These are phyloP conservation scores for Catocala nupta DNA, from an alignment of 2,888 invertebrate species.

Conservation along the genomic window DNA sequence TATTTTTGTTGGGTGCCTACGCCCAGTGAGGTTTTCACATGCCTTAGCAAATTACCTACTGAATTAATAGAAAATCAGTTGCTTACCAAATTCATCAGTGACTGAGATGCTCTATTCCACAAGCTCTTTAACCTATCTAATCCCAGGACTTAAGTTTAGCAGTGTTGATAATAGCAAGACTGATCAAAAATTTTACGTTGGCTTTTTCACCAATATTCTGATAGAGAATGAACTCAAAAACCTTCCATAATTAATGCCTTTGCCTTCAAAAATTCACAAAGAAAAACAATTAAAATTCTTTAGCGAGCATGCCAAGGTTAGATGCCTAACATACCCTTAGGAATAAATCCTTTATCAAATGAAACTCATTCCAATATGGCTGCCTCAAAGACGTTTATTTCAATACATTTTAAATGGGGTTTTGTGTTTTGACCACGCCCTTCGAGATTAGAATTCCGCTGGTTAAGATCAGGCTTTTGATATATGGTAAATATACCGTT, in stretches of 20 bases:
- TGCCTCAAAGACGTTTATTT: constrained; percentile 45
- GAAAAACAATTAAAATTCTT: constrained; percentile 53
- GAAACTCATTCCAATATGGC: constrained; percentile 27
- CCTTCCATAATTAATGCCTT: constrained; percentile 11
- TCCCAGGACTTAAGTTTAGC: too few relatives aligned
- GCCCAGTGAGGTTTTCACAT: too few relatives aligned
- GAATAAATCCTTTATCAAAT: constrained; percentile 33
- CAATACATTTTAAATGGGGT: constrained; percentile 54
- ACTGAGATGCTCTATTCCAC: too few relatives aligned
- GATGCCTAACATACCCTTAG: constrained; percentile 42
- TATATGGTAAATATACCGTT: constrained; percentile 8
- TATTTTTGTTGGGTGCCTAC: too few relatives aligned
- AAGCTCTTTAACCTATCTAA: too few relatives aligned
- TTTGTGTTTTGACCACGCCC: constrained; percentile 46
- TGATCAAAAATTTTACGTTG: too few relatives aligned
- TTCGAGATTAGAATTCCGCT: constrained; percentile 41
- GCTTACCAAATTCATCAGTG: too few relatives aligned
- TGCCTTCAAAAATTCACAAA: constrained; percentile 35
- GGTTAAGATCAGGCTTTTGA: constrained; percentile 26
- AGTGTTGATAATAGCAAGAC: too few relatives aligned
- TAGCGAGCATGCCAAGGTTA: constrained; percentile 40
- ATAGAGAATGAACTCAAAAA: constrained; percentile 2
- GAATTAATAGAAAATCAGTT: too few relatives aligned
- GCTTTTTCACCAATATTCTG: too few relatives aligned
- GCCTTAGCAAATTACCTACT: too few relatives aligned